phyloP scores from a whole-genome alignment of 2,113 vertebrate genomes.

The Acanthochromis polyacanthus region DNA sequence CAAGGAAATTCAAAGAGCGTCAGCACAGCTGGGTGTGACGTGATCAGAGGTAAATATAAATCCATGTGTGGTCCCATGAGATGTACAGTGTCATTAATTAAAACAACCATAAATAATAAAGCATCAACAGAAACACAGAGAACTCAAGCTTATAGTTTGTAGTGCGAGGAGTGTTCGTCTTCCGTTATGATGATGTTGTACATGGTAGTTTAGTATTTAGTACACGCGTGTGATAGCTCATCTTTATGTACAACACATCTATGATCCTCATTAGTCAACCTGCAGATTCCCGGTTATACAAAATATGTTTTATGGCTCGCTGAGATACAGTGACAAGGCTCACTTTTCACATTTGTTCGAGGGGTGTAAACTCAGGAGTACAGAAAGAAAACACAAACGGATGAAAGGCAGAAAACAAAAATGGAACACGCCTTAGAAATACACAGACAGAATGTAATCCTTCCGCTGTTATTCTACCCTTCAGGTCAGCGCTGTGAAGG shows the following conservation, averaged over 20 bases:
- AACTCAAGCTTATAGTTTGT: background rate
- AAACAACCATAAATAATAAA: conserved; percentile 33
- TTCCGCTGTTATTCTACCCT: background rate
- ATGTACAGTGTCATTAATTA: conserved; percentile 14
- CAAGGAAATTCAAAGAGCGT: background rate
- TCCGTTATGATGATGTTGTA: background rate
- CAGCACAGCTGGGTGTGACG: background rate
- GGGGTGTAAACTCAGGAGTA: conserved; percentile 38
- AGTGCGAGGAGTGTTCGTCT: conserved; percentile 8
- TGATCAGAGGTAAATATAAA: background rate
- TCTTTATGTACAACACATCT: conserved; percentile 6
- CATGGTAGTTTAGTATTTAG: background rate
- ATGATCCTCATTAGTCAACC: background rate
- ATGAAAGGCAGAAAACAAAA: background rate
- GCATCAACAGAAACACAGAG: conserved; percentile 2
- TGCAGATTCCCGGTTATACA: conserved; percentile 1
- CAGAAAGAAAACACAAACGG: background rate
- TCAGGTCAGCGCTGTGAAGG: background rate
- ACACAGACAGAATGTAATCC: conserved; percentile 17
- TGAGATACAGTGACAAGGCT: conserved; percentile 13
- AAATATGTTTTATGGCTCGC: conserved; percentile 12
- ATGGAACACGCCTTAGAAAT: background rate
- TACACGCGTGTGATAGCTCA: background rate
- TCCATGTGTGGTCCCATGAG: conserved; percentile 30
- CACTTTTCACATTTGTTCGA: conserved; percentile 39